A percentile compares a stretch with the other conserved stretches of the same genome.
phyloP scores from a whole-genome alignment of 2,888 invertebrate genomes.

The Tinea trinotella region DNA sequence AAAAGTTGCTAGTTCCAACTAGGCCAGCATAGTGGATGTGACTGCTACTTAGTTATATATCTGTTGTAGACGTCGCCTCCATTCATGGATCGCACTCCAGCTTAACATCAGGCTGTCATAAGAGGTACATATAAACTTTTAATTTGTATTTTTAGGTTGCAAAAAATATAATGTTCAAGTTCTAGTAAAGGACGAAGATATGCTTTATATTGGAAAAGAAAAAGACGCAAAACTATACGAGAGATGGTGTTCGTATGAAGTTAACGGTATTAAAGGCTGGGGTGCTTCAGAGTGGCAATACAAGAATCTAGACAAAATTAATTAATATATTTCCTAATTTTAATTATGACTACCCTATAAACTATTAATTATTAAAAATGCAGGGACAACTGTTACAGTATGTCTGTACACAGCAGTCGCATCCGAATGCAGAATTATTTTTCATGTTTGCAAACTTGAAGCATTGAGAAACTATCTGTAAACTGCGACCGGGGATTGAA shows the following conservation, averaged over 20 bases:
- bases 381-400: not conserved
- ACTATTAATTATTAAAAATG: too few species aligned
- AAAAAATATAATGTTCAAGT: constrained; percentile 65
- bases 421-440: too few species aligned
- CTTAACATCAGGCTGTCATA: too few species aligned
- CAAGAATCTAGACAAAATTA: constrained; percentile 43
- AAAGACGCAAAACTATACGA: constrained; percentile 74
- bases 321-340: not conserved
- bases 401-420: not conserved
- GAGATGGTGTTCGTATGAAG: constrained; percentile 68
- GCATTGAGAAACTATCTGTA: too few species aligned
- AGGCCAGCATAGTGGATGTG: too few species aligned
- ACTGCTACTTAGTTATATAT: too few species aligned
- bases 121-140: not conserved
- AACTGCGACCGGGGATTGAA: too few species aligned
- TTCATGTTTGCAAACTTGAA: too few species aligned
- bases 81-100: too few species aligned
- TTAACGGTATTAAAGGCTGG: constrained; percentile 76
- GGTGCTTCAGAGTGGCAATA: constrained; percentile 79
- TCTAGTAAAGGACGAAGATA: constrained; percentile 62
- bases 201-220: constrained; percentile 73
- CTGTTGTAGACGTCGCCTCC: too few species aligned
- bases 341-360: too few species aligned
- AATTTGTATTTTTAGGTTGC: constrained; percentile 43
- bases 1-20: too few species aligned